Evolutionary conservation across 2,797 vertebrate genomes (phyloP).

Genomic region (Neomorphus geoffroyi): DNA sequence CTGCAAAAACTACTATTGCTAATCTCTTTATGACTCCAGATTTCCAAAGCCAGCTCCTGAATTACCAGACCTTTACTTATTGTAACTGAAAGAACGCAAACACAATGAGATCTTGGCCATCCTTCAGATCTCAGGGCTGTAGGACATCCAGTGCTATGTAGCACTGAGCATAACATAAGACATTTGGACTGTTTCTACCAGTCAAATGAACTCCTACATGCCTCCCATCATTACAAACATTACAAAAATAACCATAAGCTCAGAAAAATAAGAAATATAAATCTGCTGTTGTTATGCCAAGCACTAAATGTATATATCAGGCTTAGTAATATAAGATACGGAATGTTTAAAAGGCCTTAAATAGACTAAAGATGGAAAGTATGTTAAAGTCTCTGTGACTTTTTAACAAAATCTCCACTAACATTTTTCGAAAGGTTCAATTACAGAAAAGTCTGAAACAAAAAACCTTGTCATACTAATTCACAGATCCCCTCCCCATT

Average conservation of each 20-base stretch:
- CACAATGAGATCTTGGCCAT: neutral
- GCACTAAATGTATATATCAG: neutral
- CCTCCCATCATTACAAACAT: neutral
- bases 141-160: neutral
- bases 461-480: neutral
- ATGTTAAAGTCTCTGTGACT: neutral
- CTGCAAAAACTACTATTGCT: neutral
- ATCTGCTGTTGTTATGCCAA: neutral
- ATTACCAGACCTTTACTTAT: neutral
- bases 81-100: neutral
- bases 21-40: neutral
- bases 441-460: neutral
- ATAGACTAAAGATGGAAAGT: neutral
- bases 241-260: neutral
- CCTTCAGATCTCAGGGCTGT: neutral
- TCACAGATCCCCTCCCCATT: fast-evolving
- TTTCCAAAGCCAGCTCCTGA: neutral
- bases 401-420: neutral
- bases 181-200: neutral
- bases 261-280: neutral
- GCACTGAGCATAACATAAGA: neutral
- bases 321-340: neutral
- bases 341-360: neutral
- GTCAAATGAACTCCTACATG: neutral
- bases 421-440: neutral